These are phyloP conservation scores for Ceraclea dissimilis DNA, from an alignment of 2,888 invertebrate species.

Conservation along the genomic window DNA sequence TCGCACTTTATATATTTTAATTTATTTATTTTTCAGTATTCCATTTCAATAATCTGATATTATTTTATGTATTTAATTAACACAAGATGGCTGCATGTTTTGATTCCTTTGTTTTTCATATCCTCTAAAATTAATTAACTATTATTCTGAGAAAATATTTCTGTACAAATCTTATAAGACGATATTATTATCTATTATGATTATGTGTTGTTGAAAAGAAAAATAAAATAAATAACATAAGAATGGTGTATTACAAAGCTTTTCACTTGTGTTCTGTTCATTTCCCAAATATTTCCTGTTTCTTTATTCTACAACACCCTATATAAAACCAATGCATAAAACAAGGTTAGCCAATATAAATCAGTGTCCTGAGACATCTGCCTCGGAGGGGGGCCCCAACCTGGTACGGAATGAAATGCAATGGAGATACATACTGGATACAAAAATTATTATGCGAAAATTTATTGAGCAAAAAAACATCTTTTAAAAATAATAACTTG, in stretches of 20 bases:
- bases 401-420: no score
- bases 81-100: neutral
- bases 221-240: slow-evolving; percentile 41
- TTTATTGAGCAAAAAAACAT: no score
- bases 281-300: no score
- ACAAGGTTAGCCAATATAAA: no score
- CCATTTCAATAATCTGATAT: neutral
- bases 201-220: slow-evolving; percentile 52
- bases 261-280: neutral
- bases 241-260: slow-evolving; percentile 12
- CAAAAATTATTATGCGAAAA: no score
- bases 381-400: no score
- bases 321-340: no score
- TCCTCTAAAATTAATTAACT: neutral
- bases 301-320: no score
- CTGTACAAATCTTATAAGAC: slow-evolving; percentile 38
- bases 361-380: no score
- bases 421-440: no score
- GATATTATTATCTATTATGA: slow-evolving; percentile 35
- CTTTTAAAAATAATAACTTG: no score
- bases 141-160: slow-evolving; percentile 30
- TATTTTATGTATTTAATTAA: neutral
- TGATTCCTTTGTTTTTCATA: neutral
- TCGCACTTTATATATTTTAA: neutral
- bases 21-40: neutral